Evolutionary conservation across 37 sponge, comb jelly and placozoan genomes (phyloP).

Genomic region (Geodia barretti): DNA sequence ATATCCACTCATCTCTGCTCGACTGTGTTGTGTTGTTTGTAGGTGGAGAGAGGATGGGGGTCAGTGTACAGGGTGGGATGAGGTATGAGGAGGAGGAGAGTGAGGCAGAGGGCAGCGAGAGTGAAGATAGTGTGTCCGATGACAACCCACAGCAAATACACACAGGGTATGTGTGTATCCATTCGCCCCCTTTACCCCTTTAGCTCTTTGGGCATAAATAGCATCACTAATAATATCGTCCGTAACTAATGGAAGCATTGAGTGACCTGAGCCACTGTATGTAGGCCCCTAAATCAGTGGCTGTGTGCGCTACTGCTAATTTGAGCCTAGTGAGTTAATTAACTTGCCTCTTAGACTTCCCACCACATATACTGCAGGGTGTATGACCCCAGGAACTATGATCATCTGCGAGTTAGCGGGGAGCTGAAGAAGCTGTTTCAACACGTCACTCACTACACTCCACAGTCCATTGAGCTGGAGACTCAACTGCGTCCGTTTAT

Average conservation of each 20-base stretch:
- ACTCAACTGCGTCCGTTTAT: constrained; percentile 93
- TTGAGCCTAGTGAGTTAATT: background rate
- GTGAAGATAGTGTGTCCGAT: constrained; percentile 52
- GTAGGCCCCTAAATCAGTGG: too few species aligned
- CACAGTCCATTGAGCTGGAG: constrained; percentile 84
- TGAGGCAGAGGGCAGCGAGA: constrained; percentile 42
- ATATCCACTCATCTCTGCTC: too few species aligned
- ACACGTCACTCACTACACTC: constrained; percentile 84
- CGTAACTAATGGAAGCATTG: too few species aligned
- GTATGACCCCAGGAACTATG: constrained; percentile 94
- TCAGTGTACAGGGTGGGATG: constrained; percentile 13
- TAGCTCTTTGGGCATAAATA: too few species aligned
- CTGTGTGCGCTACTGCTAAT: background rate
- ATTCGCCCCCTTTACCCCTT: constrained; percentile 4
- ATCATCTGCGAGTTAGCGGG: constrained; percentile 78
- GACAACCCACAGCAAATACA: constrained; percentile 42
- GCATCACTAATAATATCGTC: too few species aligned
- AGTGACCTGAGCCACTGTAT: too few species aligned
- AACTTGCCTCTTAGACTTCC: background rate
- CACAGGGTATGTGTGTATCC: constrained; percentile 16
- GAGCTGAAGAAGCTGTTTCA: constrained; percentile 95
- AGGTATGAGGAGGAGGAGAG: constrained; percentile 5
- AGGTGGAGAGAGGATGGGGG: constrained; percentile 11
- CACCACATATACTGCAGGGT: constrained; percentile 60
- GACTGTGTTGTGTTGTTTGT: too few species aligned